Conservation (phyloP, 2,797 vertebrate species). For the Heliangelus exortis region DNA sequence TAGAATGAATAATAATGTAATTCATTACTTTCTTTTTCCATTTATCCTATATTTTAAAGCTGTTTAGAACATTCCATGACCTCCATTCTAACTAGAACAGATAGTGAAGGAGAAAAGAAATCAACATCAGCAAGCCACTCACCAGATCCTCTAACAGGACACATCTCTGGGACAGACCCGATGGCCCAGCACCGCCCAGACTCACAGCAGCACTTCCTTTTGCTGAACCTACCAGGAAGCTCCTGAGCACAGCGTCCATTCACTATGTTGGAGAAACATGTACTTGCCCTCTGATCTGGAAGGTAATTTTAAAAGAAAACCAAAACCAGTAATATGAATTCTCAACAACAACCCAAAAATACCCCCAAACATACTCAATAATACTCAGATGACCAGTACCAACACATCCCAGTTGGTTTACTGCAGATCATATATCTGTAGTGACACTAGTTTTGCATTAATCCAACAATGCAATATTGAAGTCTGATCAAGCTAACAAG, state of each 20-base stretch:
- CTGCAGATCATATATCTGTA: not conserved
- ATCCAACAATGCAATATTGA: not conserved
- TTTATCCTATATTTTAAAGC: not conserved
- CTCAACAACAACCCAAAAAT: not conserved
- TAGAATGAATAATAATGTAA: not conserved
- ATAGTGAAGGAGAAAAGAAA: not conserved
- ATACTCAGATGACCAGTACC: not conserved
- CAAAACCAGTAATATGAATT: not conserved
- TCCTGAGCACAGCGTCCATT: conserved; percentile 80
- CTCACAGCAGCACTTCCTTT: conserved; percentile 81
- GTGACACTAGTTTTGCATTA: not conserved
- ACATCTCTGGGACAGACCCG: conserved; percentile 73
- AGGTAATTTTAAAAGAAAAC: not conserved
- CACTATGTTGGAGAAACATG: conserved; percentile 72
- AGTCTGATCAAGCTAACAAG: not conserved
- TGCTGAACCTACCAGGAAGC: conserved; percentile 70
- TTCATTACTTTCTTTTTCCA: not conserved
- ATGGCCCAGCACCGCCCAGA: conserved; percentile 79
- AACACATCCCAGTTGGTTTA: accelerated
- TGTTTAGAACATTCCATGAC: not conserved
- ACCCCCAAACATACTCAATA: not conserved
- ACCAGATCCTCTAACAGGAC: conserved; percentile 80
- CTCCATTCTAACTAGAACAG: not conserved
- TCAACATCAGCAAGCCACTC: not conserved
- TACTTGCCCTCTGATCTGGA: conserved; percentile 74